Evolutionary conservation across 2,888 invertebrate species (phyloP), one percentile per base, ranked within the genome.

Genomic region (Nowickia ferox): DNA sequence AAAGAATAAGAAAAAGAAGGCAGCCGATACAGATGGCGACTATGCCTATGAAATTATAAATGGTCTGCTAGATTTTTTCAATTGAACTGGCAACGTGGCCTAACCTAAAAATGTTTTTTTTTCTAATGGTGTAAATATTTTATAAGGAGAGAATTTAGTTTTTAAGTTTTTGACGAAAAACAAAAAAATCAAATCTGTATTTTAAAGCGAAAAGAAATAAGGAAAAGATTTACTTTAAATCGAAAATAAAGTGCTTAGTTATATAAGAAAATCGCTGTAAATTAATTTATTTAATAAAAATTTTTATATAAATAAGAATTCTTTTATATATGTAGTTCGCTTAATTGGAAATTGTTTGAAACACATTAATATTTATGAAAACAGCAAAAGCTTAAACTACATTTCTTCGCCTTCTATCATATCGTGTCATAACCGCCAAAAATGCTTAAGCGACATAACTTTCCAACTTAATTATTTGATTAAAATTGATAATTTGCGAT

Each of bases 1-100:
- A 86, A 91, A 91, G 87, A 91, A 91, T 86, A 92, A 92, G 88
- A 92, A 92, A 89, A 91, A 91, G 88, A 90, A 90, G 51, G 89
- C 88, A 74, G 88, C 87, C n/a, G 89, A 89, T 38, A 68, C 87
- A 0, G 81, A 87, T 51, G 91, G 91, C 44, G 90, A 89, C 80
- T 90, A 91, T 22, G 92, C 92, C 71, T 89, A 89, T 68, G 91
- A 92, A 38, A 80, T 92, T 17, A 87, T 92, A 46, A 92, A 90
- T 57, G 92, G 92, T 61, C 90, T 92, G 22, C 86, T 92, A 87
- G 92, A 92, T 87, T 90, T 92, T 89, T 92, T 92, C 89, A 92
- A 91, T 81, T 92, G 79, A 91, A 89, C 89, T 88, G 89, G 88
- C 89, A 89, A 86, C 88, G 87, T 13, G 88, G 6, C 6, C 30